These are phyloP conservation scores for Himalopsyche anomala DNA, from an alignment of 2,888 invertebrate genomes.

Conservation along the genomic window DNA sequence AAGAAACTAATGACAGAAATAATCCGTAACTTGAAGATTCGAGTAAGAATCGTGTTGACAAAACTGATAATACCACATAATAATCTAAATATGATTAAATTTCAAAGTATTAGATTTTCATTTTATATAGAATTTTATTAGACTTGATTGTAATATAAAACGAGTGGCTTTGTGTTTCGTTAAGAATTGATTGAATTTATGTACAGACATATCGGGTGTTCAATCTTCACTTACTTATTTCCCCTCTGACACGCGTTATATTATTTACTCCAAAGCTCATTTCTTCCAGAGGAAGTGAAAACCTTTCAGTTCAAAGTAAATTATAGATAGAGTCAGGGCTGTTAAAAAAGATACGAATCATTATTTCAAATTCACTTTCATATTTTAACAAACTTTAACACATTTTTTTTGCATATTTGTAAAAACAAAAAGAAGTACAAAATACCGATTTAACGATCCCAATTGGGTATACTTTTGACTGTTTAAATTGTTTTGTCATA, in stretches of 20 bases:
- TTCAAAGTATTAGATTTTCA: not conserved
- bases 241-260: conserved; percentile 31
- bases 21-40: too few relatives aligned
- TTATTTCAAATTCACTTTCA: too few relatives aligned
- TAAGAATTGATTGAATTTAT: conserved; percentile 42
- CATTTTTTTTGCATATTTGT: too few relatives aligned
- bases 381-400: too few relatives aligned
- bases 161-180: conserved; percentile 31
- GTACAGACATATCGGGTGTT: conserved; percentile 31
- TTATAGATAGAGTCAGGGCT: conserved; percentile 12
- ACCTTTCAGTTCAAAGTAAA: conserved; percentile 36
- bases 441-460: too few relatives aligned
- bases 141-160: conserved; percentile 40
- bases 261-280: conserved; percentile 36
- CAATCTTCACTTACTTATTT: conserved; percentile 39
- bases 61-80: too few relatives aligned
- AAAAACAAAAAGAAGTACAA: too few relatives aligned
- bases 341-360: not conserved
- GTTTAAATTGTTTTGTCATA: too few relatives aligned
- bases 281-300: conserved; percentile 28
- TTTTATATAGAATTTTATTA: not conserved
- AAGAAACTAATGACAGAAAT: too few relatives aligned
- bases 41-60: too few relatives aligned
- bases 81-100: too few relatives aligned
- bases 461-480: too few relatives aligned